Conservation (phyloP, 2,888 invertebrate species). For the Oeneis ivallda region DNA sequence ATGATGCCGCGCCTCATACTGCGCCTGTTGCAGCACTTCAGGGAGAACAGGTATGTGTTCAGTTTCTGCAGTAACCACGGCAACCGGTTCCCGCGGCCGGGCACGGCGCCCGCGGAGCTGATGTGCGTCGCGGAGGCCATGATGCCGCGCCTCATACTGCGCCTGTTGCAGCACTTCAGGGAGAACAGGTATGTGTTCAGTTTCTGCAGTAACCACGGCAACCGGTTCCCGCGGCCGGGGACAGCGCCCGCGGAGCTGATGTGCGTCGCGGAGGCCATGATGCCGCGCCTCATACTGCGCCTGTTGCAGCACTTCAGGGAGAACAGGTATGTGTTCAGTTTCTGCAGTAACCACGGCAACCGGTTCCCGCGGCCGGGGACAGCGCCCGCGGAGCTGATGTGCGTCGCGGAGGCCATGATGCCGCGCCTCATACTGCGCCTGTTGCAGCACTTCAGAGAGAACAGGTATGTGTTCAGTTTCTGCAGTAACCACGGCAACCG, state of each 20-base stretch:
- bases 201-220: constrained; percentile 96
- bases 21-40: constrained; percentile 93
- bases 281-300: constrained; percentile 94
- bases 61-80: constrained; percentile 95
- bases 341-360: constrained; percentile 95
- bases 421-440: constrained; percentile 94
- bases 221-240: constrained; percentile 90
- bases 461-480: no score
- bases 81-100: constrained; percentile 90
- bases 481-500: no score
- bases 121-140: constrained; percentile 95
- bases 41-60: constrained; percentile 87
- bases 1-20: constrained; percentile 97
- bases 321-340: constrained; percentile 83
- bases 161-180: no score
- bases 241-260: constrained; percentile 93
- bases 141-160: constrained; percentile 96
- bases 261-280: constrained; percentile 95
- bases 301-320: constrained; percentile 95
- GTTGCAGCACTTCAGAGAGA: no score
- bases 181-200: no score
- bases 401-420: constrained; percentile 96
- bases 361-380: constrained; percentile 89
- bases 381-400: constrained; percentile 93
- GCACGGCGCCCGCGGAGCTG: constrained; percentile 91